Evolutionary conservation across 2,113 vertebrate genomes (phyloP).

Genomic region (Archilochus colubris): DNA sequence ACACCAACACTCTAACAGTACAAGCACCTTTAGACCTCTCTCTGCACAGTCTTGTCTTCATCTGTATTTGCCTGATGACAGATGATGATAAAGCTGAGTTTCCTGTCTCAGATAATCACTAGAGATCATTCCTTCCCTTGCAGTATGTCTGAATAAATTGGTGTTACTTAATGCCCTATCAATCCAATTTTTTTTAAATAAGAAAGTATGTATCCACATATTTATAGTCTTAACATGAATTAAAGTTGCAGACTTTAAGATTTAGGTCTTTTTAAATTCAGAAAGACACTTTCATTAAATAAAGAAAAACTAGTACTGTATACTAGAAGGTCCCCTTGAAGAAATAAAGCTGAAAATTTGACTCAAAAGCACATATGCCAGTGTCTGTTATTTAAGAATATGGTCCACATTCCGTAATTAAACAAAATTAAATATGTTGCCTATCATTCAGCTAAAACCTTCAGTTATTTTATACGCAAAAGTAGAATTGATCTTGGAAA

Average conservation of each 20-base stretch:
- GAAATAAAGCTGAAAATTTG: background rate
- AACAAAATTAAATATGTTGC: background rate
- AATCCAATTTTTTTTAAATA: background rate
- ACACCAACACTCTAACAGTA: background rate
- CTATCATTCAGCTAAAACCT: background rate
- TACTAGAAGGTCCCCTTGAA: background rate
- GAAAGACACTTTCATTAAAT: background rate
- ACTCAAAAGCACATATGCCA: background rate
- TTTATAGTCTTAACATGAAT: background rate
- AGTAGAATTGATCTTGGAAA: background rate
- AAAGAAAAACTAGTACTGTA: background rate
- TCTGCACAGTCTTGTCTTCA: background rate
- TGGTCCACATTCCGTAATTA: background rate
- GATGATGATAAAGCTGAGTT: background rate
- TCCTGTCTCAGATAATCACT: background rate
- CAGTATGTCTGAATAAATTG: background rate
- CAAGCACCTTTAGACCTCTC: background rate
- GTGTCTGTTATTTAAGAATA: background rate
- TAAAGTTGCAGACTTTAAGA: background rate
- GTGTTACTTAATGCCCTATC: background rate
- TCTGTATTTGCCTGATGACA: background rate
- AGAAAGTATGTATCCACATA: background rate
- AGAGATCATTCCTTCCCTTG: background rate
- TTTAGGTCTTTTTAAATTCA: background rate
- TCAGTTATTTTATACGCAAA: background rate